Percentiles rank a stretch among this genome's conserved stretches.
Evolutionary conservation across 2,888 invertebrate genomes (phyloP).

Genomic region (Himalopsyche anomala): DNA sequence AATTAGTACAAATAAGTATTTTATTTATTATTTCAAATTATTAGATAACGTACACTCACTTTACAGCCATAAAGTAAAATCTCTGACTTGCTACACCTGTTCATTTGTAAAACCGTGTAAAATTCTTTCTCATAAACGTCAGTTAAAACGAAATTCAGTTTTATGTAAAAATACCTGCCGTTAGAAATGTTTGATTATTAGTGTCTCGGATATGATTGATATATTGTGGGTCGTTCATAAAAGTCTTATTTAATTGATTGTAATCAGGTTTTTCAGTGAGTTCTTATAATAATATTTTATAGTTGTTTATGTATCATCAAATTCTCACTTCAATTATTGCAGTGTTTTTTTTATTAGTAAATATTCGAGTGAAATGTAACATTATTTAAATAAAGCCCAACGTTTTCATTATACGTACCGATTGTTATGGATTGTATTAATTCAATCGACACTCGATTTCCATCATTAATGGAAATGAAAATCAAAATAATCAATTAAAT

Average conservation of each 20-base stretch:
- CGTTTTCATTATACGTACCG: too few species aligned
- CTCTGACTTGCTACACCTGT: conserved; percentile 41
- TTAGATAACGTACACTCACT: background rate
- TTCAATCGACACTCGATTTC: too few species aligned
- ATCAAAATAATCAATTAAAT: too few species aligned
- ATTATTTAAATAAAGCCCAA: background rate
- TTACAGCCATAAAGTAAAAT: background rate
- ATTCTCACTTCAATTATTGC: background rate
- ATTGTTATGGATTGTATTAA: too few species aligned
- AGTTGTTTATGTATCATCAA: conserved; percentile 31
- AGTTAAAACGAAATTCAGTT: background rate
- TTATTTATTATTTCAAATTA: too few species aligned
- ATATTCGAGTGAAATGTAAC: background rate
- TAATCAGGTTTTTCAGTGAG: background rate
- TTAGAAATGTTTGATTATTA: background rate
- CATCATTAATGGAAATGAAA: too few species aligned
- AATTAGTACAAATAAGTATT: too few species aligned
- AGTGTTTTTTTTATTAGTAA: background rate
- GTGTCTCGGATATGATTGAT: background rate
- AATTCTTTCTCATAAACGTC: conserved; percentile 42
- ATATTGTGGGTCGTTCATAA: background rate
- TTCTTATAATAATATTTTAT: background rate
- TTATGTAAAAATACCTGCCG: background rate
- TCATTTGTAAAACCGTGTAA: conserved; percentile 29
- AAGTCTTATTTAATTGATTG: background rate